These are phyloP conservation scores for Limenitis camilla DNA, from an alignment of 2,888 invertebrate genomes.

Conservation along the genomic window DNA sequence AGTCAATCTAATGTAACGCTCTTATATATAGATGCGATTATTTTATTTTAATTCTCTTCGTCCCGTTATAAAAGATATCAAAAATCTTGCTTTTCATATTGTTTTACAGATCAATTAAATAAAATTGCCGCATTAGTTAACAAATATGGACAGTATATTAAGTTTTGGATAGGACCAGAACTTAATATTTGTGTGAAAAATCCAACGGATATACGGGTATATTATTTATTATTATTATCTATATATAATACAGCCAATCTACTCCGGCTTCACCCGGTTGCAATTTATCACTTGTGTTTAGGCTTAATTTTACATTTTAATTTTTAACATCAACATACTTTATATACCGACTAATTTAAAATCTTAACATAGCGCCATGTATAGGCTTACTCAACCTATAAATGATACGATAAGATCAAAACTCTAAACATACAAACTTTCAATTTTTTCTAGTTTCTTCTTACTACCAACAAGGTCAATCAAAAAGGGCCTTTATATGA, in stretches of 20 bases:
- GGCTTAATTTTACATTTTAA: too few species aligned
- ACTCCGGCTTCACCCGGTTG: not conserved
- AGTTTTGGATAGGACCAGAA: conserved; percentile 56
- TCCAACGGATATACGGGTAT: conserved; percentile 52
- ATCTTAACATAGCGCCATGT: not conserved
- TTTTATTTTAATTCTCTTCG: too few species aligned
- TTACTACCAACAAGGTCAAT: conserved; percentile 54
- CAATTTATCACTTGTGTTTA: too few species aligned
- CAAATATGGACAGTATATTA: conserved; percentile 45
- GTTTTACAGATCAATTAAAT: conserved; percentile 33
- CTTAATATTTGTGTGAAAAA: conserved; percentile 50
- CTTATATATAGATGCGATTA: too few species aligned
- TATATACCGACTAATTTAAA: too few species aligned
- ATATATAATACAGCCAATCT: not conserved
- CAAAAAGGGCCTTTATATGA: conserved; percentile 52
- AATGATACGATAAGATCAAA: too few species aligned
- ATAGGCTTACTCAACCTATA: too few species aligned
- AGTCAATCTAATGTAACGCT: too few species aligned
- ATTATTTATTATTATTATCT: conserved; percentile 9
- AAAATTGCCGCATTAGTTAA: conserved; percentile 31
- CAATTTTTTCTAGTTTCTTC: conserved; percentile 38
- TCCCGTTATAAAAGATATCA: not conserved
- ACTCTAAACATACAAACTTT: too few species aligned
- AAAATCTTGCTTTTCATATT: not conserved
- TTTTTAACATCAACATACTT: too few species aligned